These are phyloP conservation scores for Acleris emargana DNA, from an alignment of 2,888 invertebrate genomes.

Conservation along the genomic window DNA sequence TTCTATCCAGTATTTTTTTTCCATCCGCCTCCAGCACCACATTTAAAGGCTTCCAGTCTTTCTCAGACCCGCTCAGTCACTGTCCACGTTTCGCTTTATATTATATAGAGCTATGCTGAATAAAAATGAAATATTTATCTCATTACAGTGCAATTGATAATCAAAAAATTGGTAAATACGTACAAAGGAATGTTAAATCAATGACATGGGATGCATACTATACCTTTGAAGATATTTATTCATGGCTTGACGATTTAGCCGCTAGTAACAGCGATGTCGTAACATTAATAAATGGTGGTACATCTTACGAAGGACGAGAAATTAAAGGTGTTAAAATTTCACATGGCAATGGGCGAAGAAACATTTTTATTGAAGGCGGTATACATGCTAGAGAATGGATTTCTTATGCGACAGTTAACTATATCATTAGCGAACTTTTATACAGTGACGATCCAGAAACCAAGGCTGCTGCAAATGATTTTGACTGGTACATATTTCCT, in stretches of 20 bases:
- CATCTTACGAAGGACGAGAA: slow-evolving; percentile 35
- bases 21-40: no score
- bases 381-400: slow-evolving; percentile 89
- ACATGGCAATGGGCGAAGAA: slow-evolving; percentile 37
- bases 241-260: slow-evolving; percentile 33
- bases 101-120: no score
- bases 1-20: no score
- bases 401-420: slow-evolving; percentile 80
- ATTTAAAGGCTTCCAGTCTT: no score
- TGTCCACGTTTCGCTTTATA: no score
- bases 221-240: slow-evolving; percentile 35
- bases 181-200: slow-evolving; percentile 22
- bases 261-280: slow-evolving; percentile 28
- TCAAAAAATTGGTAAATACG: slow-evolving; percentile 35
- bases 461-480: slow-evolving; percentile 62
- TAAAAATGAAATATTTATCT: background rate
- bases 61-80: no score
- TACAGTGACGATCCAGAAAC: slow-evolving; percentile 66
- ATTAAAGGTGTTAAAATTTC: slow-evolving; percentile 61
- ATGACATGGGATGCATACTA: slow-evolving; percentile 38
- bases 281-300: slow-evolving; percentile 23
- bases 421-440: slow-evolving; percentile 77
- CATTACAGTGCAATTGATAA: slow-evolving; percentile 37
- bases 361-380: slow-evolving; percentile 49
- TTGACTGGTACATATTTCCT: slow-evolving; percentile 87